phyloP scores from a whole-genome alignment of 2,888 invertebrate species.

The Arctia plantaginis region DNA sequence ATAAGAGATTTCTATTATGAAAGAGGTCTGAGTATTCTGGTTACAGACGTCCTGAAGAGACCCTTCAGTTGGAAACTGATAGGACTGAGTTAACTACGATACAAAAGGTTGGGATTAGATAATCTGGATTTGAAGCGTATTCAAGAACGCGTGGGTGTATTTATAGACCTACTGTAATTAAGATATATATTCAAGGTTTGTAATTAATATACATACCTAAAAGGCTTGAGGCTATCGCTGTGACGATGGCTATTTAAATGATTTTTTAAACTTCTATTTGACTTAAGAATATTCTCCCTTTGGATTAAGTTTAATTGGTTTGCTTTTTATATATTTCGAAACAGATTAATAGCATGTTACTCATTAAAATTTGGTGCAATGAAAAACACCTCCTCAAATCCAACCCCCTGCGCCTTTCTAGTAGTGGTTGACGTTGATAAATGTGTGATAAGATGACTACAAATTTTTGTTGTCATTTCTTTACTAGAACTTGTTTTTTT shows the following conservation, averaged over 20 bases:
- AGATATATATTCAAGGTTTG: neutral
- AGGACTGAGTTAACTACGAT: conserved; percentile 19
- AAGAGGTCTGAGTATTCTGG: conserved; percentile 38
- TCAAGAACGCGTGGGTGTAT: conserved; percentile 4
- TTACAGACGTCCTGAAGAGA: conserved; percentile 11
- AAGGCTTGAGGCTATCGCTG: neutral
- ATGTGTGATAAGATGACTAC: too few relatives aligned
- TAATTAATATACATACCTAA: neutral
- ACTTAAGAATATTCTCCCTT: neutral
- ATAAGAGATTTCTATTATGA: conserved; percentile 26
- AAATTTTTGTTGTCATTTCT: too few relatives aligned
- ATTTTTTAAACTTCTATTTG: neutral
- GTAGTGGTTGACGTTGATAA: too few relatives aligned
- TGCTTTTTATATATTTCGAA: neutral
- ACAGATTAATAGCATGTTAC: too few relatives aligned
- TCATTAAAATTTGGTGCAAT: too few relatives aligned
- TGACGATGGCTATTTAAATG: neutral
- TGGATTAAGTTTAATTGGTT: neutral
- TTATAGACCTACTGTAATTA: neutral
- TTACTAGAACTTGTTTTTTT: too few relatives aligned
- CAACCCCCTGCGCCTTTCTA: too few relatives aligned
- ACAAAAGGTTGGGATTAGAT: conserved; percentile 18
- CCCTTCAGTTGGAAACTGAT: conserved; percentile 32
- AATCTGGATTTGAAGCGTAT: conserved; percentile 10
- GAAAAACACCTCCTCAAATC: too few relatives aligned